Conservation (phyloP, 2,113 vertebrate species). For the Okapia johnstoni region DNA sequence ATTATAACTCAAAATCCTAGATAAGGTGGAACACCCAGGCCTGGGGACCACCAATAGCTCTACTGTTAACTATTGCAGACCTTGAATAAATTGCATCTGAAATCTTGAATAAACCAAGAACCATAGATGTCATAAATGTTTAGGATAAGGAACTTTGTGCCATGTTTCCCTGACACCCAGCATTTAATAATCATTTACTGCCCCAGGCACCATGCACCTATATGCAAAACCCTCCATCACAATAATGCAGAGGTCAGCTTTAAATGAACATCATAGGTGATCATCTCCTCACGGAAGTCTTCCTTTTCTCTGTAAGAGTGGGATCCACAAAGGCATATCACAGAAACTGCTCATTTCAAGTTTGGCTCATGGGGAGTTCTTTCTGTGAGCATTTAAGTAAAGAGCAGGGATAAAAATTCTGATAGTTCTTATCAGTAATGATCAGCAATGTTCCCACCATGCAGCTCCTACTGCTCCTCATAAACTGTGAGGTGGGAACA, state of each 20-base stretch:
- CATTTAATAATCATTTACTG: constrained; percentile 25
- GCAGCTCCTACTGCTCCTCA: not conserved
- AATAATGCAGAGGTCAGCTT: not conserved
- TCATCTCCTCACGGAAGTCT: not conserved
- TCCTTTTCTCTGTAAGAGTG: not conserved
- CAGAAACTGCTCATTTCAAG: not conserved
- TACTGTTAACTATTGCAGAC: not conserved
- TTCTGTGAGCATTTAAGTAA: not conserved
- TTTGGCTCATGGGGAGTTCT: not conserved
- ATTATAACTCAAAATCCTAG: not conserved
- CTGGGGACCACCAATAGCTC: not conserved
- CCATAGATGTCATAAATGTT: not conserved
- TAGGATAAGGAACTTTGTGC: constrained; percentile 3
- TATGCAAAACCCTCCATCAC: constrained; percentile 33
- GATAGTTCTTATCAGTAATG: not conserved
- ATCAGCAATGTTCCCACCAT: not conserved
- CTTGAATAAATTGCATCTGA: not conserved
- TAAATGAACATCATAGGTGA: not conserved
- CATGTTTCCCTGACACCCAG: not conserved
- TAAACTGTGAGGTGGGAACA: not conserved
- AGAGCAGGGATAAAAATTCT: not conserved
- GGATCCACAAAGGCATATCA: not conserved
- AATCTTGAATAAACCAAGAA: not conserved
- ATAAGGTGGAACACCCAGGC: not conserved
- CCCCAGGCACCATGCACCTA: not conserved